Evolutionary conservation across 2,888 invertebrate species (phyloP).

Genomic region (Lasioglossum marginatum): DNA sequence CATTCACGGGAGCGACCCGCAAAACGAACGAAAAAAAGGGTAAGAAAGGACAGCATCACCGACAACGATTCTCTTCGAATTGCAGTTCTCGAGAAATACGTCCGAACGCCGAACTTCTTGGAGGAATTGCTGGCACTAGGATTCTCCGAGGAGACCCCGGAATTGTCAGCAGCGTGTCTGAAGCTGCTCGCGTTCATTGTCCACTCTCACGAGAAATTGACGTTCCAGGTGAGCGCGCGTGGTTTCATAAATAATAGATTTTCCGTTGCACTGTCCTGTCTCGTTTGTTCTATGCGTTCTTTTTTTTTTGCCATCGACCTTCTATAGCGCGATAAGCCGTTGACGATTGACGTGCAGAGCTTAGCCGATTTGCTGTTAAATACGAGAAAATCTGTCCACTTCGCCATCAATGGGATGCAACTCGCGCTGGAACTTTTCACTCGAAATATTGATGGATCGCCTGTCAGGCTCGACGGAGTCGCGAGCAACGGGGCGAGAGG

Average conservation of each 20-base stretch:
- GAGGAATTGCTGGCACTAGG: conserved; percentile 50
- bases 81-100: conserved; percentile 65
- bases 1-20: conserved; percentile 2
- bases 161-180: conserved; percentile 60
- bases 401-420: conserved; percentile 51
- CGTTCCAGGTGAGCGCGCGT: conserved; percentile 43
- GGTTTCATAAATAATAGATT: conserved; percentile 29
- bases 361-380: conserved; percentile 53
- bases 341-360: conserved; percentile 55
- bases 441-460: conserved; percentile 42
- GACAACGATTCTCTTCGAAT: neutral
- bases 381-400: conserved; percentile 31
- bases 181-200: conserved; percentile 65
- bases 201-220: conserved; percentile 45
- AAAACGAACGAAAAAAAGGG: neutral
- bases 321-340: conserved; percentile 57
- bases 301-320: neutral
- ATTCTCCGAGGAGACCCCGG: conserved; percentile 55
- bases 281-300: neutral
- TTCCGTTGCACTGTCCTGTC: neutral
- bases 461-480: conserved; percentile 41
- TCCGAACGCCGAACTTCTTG: conserved; percentile 46
- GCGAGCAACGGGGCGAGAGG: neutral
- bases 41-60: neutral
- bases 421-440: conserved; percentile 62